A percentile compares a stretch with the other conserved stretches of the same genome.
Evolutionary conservation across 2,113 vertebrate species (phyloP).

Genomic region (Theristicus caerulescens): DNA sequence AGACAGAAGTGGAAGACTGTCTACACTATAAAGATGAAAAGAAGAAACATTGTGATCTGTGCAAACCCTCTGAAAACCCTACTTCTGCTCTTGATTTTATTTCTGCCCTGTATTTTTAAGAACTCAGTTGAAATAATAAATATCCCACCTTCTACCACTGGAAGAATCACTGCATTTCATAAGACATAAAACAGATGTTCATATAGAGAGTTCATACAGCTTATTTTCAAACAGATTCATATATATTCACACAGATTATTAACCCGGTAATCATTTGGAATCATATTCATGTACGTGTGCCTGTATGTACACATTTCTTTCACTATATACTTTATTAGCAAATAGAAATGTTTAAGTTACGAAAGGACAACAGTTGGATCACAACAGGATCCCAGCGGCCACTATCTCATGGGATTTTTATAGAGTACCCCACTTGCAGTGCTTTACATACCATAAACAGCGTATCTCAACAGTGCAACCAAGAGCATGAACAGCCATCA

Average conservation of each 20-base stretch:
- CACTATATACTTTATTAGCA: neutral
- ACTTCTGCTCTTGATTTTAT: neutral
- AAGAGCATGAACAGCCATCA: neutral
- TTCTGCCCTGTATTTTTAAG: neutral
- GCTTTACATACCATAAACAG: neutral
- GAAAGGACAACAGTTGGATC: neutral
- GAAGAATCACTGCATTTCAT: neutral
- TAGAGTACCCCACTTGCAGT: neutral
- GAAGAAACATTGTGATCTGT: neutral
- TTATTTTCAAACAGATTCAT: neutral
- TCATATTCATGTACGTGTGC: neutral
- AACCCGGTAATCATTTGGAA: neutral
- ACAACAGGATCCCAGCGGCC: neutral
- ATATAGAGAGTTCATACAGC: neutral
- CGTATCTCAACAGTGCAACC: neutral
- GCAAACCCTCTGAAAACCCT: neutral
- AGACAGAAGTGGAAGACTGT: neutral
- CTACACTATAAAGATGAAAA: neutral
- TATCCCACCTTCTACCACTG: neutral
- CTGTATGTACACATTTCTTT: neutral
- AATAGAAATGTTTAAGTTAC: neutral
- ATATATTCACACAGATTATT: neutral
- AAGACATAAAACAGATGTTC: neutral
- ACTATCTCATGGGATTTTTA: neutral
- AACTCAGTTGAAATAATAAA: neutral